Evolutionary conservation across 2,113 vertebrate species (phyloP), one percentile per base, ranked within the genome.

Genomic region (Poeciliopsis occidentalis): DNA sequence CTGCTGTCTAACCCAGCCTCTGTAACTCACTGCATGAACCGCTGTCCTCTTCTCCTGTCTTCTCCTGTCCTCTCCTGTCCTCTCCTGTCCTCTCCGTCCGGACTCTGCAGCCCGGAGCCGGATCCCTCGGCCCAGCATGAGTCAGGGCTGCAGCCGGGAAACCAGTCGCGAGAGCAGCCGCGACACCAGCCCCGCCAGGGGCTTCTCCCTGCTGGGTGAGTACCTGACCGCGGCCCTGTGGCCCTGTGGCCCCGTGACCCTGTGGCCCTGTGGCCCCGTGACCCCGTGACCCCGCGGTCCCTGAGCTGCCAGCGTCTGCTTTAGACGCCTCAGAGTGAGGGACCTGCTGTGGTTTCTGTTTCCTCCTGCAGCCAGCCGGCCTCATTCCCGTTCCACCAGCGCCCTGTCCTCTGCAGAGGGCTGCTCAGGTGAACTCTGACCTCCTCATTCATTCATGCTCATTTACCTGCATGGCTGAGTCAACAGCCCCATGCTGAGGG

Each of bases 151-250:
- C 95, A 99, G 98, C 95, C 97, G 97, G 92, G 96, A 99, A 95
- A 97, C 97, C 93, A 99, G 98, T 96, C 97, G 98, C 92, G 98
- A 99, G 95, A 99, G 97, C 97, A 99, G 98, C 95, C 97, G 98
- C 30, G 98, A 99, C 95, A 98, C 98, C 91, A 99, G 98, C 95
- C 98, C 98, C 82, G 96, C 97, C 92, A 95, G 98, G 96, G 97
- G 97, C 95, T 99, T 99, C 80, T 83, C 96, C 93, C 96, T 97
- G 73, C 96, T 99, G 90, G 98, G 98, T 99, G 96, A 99, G 98
- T 99, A 98, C 93, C 27, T 17, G 15, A 47, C 75, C 73, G 22
- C 24, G 76, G 22, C 24, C 1, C 34, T 10, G 30, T 31, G 30
- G 30, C 30, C 30, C 39, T 17, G 15, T 27, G 27, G 2, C 34